These are phyloP conservation scores for Plecotus auritus DNA, from an alignment of 2,113 vertebrate species.

Conservation along the genomic window DNA sequence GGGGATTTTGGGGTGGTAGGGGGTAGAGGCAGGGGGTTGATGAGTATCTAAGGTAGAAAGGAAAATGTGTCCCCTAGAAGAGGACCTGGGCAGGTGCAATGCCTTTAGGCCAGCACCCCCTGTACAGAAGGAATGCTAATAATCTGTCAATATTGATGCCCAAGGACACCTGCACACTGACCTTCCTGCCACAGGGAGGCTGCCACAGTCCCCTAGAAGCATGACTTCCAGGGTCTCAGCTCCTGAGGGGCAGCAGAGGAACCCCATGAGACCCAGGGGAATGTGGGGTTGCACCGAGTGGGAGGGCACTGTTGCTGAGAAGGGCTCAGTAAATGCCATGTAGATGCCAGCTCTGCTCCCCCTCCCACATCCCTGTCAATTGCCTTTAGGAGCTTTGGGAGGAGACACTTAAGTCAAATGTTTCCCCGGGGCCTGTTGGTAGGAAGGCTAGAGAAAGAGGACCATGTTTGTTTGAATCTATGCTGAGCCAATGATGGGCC, in stretches of 20 bases:
- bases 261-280: neutral
- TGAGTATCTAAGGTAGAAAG: neutral
- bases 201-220: neutral
- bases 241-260: neutral
- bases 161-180: neutral
- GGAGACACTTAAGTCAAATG: neutral
- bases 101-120: neutral
- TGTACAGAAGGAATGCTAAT: neutral
- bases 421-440: neutral
- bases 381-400: neutral
- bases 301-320: neutral
- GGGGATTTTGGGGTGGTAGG: neutral
- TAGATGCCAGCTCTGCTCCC: neutral
- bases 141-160: neutral
- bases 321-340: neutral
- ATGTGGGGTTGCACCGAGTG: neutral
- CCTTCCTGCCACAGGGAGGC: neutral
- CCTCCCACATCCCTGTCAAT: neutral
- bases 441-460: neutral
- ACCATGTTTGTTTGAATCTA: neutral
- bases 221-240: neutral
- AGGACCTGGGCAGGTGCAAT: neutral
- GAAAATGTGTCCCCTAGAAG: neutral
- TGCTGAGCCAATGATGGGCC: neutral
- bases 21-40: rapidly evolving